These are phyloP conservation scores for Eutolmus rufibarbis DNA, from an alignment of 2,888 invertebrate species.

Conservation along the genomic window DNA sequence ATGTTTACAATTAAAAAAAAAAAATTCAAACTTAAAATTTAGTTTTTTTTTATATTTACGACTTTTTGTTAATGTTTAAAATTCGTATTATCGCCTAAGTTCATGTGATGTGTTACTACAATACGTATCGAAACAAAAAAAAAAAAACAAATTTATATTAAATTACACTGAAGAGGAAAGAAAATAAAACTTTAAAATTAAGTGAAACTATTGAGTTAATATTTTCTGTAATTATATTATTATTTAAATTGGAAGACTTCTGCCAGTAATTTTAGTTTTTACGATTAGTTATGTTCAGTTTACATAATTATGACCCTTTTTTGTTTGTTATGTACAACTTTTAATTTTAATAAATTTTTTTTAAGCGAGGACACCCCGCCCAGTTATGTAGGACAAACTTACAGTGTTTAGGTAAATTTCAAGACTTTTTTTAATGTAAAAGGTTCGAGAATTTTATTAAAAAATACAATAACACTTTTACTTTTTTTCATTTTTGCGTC, in stretches of 20 bases:
- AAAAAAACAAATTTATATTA: not conserved
- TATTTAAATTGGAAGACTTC: conserved; percentile 35
- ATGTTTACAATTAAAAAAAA: not conserved
- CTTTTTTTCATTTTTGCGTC: not conserved
- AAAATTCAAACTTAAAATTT: conserved; percentile 26
- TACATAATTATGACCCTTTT: not conserved
- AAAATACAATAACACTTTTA: conserved; percentile 26
- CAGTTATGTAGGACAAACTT: conserved; percentile 19
- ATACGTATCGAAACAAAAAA: conserved; percentile 26
- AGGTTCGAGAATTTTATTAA: conserved; percentile 30
- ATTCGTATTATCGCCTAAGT: conserved; percentile 42
- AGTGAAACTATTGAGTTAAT: not conserved
- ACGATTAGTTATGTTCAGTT: not conserved
- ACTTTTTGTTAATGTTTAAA: conserved; percentile 30
- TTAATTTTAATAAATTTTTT: not conserved
- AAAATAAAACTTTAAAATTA: not conserved
- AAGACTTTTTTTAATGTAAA: conserved; percentile 24
- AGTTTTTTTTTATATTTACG: not conserved
- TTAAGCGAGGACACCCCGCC: conserved; percentile 5
- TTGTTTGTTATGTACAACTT: not conserved
- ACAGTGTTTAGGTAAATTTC: conserved; percentile 28
- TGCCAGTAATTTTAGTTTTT: conserved; percentile 22
- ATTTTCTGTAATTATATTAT: conserved; percentile 10
- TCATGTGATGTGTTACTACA: conserved; percentile 47
- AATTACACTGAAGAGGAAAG: not conserved